phyloP scores from a whole-genome alignment of 2,113 vertebrate species.

The Ptychochromis oligacanthus region DNA sequence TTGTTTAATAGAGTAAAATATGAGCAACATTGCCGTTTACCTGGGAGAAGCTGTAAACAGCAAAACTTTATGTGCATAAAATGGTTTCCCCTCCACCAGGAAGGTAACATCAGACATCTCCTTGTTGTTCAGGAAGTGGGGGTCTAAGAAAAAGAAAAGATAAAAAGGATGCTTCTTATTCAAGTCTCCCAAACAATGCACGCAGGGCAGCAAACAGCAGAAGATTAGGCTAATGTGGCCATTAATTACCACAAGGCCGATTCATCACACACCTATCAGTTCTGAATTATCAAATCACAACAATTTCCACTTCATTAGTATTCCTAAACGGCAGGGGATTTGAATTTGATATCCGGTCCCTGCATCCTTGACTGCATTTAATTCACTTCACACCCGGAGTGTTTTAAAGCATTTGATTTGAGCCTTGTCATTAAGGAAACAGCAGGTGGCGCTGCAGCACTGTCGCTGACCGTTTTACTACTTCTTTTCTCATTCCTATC shows the following conservation, averaged over 20 bases:
- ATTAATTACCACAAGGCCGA: neutral
- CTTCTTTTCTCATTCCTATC: neutral
- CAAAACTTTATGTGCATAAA: constrained; percentile 84
- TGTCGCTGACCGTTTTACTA: neutral
- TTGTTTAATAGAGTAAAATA: neutral
- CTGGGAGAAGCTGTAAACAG: constrained; percentile 82
- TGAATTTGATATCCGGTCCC: neutral
- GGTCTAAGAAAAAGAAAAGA: constrained; percentile 63
- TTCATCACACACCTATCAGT: neutral
- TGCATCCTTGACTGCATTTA: neutral
- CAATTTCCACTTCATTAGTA: neutral
- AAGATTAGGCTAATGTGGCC: constrained; percentile 2
- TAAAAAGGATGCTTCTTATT: neutral
- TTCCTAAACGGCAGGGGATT: neutral
- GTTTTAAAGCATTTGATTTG: neutral
- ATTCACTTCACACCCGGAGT: neutral
- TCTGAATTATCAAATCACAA: constrained; percentile 1
- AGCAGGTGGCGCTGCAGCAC: constrained; percentile 57
- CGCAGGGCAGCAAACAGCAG: neutral
- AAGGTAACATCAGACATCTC: constrained; percentile 85
- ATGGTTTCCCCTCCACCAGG: constrained; percentile 84
- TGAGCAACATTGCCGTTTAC: constrained; percentile 37
- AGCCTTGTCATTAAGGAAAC: neutral
- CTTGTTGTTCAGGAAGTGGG: constrained; percentile 84
- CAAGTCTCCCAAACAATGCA: neutral